Conservation (phyloP, 2,797 vertebrate species). For the Pteronotus mesoamericanus region DNA sequence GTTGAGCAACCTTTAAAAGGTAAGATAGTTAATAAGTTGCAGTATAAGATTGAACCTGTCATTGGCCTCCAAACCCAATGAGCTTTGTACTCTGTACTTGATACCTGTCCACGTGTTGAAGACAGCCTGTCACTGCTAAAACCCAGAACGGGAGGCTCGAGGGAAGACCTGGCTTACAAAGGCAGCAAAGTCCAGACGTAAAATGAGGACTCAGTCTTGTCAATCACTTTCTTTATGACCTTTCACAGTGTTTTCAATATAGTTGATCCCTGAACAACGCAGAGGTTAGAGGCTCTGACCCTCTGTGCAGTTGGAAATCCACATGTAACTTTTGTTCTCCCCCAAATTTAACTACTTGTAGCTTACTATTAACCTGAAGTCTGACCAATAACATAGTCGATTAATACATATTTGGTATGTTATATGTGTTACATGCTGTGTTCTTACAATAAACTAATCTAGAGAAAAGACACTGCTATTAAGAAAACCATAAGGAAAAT, state of each 20-base stretch:
- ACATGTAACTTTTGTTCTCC: not conserved
- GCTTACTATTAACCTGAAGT: not conserved
- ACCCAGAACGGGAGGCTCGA: not conserved
- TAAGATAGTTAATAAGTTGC: not conserved
- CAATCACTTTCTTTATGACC: not conserved
- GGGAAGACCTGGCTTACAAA: not conserved
- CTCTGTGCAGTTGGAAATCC: not conserved
- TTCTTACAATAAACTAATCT: not conserved
- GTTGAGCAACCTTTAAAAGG: not conserved
- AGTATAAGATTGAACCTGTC: not conserved
- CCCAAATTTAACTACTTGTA: not conserved
- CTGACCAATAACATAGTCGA: not conserved
- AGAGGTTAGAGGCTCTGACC: not conserved
- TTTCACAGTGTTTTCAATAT: not conserved
- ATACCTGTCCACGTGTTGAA: not conserved
- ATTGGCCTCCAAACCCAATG: not conserved
- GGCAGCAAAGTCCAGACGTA: not conserved
- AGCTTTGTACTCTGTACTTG: not conserved
- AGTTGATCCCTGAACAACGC: not conserved
- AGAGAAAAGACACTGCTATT: not conserved
- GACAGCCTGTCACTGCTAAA: not conserved
- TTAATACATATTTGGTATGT: not conserved
- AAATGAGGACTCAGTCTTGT: not conserved
- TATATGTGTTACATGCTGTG: no score
- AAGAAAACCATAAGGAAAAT: not conserved